These are phyloP conservation scores for Ammospiza maritima DNA, from an alignment of 2,797 vertebrate species.

Conservation along the genomic window DNA sequence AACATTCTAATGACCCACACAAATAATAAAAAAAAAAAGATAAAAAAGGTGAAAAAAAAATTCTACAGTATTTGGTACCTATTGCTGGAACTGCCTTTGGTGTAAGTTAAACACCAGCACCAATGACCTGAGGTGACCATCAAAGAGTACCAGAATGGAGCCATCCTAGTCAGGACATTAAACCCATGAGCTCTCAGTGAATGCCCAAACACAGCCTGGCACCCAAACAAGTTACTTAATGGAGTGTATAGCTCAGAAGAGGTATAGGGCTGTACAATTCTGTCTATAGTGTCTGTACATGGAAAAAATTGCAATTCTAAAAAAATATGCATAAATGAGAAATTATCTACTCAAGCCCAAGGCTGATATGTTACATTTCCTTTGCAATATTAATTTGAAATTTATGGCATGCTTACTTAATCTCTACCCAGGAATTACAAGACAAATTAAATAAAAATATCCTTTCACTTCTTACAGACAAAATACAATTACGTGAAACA, in stretches of 20 bases:
- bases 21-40: too few species aligned
- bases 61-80: neutral
- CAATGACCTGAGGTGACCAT: neutral
- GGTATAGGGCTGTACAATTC: neutral
- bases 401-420: neutral
- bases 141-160: neutral
- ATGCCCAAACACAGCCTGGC: neutral
- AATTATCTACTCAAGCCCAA: neutral
- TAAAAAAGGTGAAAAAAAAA: accelerated
- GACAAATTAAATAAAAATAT: neutral
- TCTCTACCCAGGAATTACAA: neutral
- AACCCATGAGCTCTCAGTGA: neutral
- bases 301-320: neutral
- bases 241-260: neutral
- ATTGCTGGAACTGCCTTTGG: neutral
- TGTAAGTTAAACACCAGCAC: neutral
- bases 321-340: neutral
- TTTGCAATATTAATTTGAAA: conserved; percentile 13
- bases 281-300: neutral
- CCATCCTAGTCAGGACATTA: accelerated
- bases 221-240: neutral
- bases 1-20: neutral
- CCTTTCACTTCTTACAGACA: neutral
- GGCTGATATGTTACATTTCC: neutral
- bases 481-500: neutral